Conservation (phyloP, 2,888 invertebrate species). For the Sphaerolaimus hirsutus region DNA sequence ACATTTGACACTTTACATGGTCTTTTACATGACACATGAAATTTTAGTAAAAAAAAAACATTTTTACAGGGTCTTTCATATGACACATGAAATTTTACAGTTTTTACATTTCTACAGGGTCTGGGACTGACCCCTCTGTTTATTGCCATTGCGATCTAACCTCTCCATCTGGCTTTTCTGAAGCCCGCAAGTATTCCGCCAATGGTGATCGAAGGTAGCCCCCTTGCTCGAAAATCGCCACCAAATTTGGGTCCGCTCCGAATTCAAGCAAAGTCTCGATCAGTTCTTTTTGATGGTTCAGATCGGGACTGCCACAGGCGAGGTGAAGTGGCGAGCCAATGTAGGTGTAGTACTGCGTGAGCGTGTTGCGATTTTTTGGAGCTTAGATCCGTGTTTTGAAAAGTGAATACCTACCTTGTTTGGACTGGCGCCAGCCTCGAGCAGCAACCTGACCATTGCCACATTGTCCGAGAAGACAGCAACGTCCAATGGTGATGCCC, state of each 20-base stretch:
- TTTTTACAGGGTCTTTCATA: no score
- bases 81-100: no score
- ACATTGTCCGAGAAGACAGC: constrained; percentile 40
- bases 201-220: constrained; percentile 4
- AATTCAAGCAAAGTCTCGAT: constrained; percentile 8
- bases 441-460: constrained; percentile 19
- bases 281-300: constrained; percentile 11
- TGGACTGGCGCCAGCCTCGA: constrained; percentile 30
- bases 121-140: no score
- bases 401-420: no score
- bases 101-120: no score
- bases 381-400: no score
- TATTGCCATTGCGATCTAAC: no score
- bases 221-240: constrained; percentile 4
- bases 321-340: constrained; percentile 28
- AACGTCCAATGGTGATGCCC: constrained; percentile 56
- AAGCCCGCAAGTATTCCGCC: constrained; percentile 6
- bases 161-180: not conserved
- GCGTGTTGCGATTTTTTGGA: no score
- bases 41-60: no score
- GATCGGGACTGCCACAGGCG: constrained; percentile 23
- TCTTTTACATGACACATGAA: no score
- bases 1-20: no score
- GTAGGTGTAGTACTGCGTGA: no score
- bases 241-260: constrained; percentile 17